These are phyloP conservation scores for Xiphorhynchus erythropygius DNA, from an alignment of 2,797 vertebrate genomes.

Conservation along the genomic window DNA sequence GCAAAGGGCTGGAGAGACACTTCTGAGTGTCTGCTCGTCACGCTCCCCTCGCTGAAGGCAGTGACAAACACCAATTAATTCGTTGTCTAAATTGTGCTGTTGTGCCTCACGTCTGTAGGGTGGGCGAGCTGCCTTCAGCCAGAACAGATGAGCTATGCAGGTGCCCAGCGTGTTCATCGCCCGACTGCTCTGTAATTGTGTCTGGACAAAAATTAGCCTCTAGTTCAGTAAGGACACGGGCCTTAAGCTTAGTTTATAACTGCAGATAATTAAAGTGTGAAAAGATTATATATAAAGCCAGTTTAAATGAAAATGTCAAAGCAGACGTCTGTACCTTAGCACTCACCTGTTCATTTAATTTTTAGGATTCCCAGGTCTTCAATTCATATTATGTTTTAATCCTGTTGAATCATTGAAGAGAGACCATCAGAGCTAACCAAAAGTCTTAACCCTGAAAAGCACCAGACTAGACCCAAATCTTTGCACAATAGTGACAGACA, in stretches of 20 bases:
- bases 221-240: background rate
- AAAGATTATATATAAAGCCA: background rate
- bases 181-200: background rate
- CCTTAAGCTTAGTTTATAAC: slow-evolving; percentile 26
- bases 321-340: background rate
- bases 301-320: background rate
- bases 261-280: background rate
- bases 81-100: slow-evolving; percentile 16
- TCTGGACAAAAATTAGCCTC: background rate
- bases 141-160: background rate
- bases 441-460: background rate
- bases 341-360: background rate
- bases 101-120: background rate
- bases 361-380: background rate
- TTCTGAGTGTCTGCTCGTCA: background rate
- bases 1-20: background rate
- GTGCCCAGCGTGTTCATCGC: background rate
- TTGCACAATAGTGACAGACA: background rate
- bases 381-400: background rate
- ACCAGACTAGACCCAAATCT: background rate
- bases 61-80: slow-evolving; percentile 35
- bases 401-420: background rate
- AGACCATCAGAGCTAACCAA: background rate
- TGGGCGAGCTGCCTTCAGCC: slow-evolving; percentile 10
- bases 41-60: background rate